phyloP scores from a whole-genome alignment of 2,888 invertebrate species.

The Leucoptera coffeella region DNA sequence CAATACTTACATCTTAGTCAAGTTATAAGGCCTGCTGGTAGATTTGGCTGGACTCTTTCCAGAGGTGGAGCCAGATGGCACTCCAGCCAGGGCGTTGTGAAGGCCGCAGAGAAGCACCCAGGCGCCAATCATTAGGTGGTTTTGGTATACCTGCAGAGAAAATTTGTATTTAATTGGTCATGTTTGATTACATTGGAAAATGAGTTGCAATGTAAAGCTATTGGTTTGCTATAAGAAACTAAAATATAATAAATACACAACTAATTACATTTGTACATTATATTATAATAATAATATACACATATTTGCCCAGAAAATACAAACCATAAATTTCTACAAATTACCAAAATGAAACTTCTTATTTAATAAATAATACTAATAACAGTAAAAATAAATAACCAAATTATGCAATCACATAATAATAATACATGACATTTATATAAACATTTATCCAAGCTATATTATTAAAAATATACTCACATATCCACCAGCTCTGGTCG shows the following conservation, averaged over 20 bases:
- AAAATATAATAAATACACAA: too few relatives aligned
- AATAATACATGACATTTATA: too few relatives aligned
- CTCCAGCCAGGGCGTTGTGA: constrained; percentile 73
- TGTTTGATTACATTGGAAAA: not conserved
- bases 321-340: too few relatives aligned
- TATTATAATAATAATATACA: too few relatives aligned
- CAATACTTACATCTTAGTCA: constrained; percentile 33
- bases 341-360: too few relatives aligned
- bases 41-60: constrained; percentile 38
- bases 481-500: constrained; percentile 82
- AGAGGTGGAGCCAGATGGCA: constrained; percentile 19
- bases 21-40: constrained; percentile 33
- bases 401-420: too few relatives aligned
- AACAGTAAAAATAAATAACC: too few relatives aligned
- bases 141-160: constrained; percentile 67
- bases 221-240: too few relatives aligned
- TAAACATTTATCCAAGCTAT: too few relatives aligned
- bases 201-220: not conserved
- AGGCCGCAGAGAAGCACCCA: constrained; percentile 85
- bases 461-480: constrained; percentile 42
- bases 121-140: constrained; percentile 80
- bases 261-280: too few relatives aligned
- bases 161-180: not conserved
- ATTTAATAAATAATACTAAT: too few relatives aligned
- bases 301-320: too few relatives aligned